A percentile compares a stretch with the other conserved stretches of the same genome.
Evolutionary conservation across 2,113 vertebrate species (phyloP).

Genomic region (Grallaria varia): DNA sequence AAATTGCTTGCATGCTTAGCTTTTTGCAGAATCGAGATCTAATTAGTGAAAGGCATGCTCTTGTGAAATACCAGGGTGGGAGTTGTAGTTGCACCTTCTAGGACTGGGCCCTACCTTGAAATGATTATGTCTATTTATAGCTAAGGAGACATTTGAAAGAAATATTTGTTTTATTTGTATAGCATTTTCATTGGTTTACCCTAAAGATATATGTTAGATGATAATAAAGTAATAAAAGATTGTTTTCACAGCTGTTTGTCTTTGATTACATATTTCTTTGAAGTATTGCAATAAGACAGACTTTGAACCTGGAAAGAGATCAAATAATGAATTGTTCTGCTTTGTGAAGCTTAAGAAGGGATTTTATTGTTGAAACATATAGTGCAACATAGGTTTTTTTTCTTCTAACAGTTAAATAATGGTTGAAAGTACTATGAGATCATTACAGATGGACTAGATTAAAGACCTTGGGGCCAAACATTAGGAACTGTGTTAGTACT

Average conservation of each 20-base stretch:
- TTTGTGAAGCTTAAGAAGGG: conserved; percentile 96
- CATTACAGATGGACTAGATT: conserved; percentile 87
- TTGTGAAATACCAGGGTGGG: conserved; percentile 24
- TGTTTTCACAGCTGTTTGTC: conserved; percentile 99
- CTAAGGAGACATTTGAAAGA: conserved; percentile 63
- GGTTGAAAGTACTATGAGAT: conserved; percentile 85
- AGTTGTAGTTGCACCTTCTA: conserved; percentile 13
- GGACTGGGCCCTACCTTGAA: conserved; percentile 47
- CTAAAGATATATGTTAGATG: conserved; percentile 92
- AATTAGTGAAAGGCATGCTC: conserved; percentile 44
- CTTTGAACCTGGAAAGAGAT: conserved; percentile 99
- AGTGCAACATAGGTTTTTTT: conserved; percentile 82
- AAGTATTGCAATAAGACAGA: conserved; percentile 96
- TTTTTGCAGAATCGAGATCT: conserved; percentile 42
- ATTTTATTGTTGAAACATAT: conserved; percentile 97
- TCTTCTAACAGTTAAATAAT: conserved; percentile 87
- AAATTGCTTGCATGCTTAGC: conserved; percentile 52
- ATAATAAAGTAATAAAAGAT: conserved; percentile 99
- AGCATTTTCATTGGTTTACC: conserved; percentile 81
- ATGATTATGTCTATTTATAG: conserved; percentile 70
- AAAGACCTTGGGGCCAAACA: conserved; percentile 78
- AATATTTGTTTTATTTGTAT: conserved; percentile 75
- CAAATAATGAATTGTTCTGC: conserved; percentile 95
- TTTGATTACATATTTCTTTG: conserved; percentile 99
- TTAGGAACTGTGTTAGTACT: conserved; percentile 69